phyloP scores from a whole-genome alignment of 2,797 vertebrate genomes.

The Rhadinocentrus ornatus region DNA sequence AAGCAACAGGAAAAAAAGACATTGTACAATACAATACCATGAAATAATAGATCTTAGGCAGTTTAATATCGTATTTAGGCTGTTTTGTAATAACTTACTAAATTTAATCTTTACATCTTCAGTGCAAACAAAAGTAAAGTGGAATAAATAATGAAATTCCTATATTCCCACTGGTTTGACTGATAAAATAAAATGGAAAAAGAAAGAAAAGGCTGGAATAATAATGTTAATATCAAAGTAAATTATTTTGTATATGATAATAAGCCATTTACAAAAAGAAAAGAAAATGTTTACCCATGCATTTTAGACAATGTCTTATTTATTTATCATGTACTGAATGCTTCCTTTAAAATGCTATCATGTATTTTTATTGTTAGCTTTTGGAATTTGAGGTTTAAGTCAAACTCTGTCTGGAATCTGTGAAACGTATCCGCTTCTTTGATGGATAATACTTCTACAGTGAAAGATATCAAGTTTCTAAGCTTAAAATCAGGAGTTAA shows the following conservation, averaged over 20 bases:
- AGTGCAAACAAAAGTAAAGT: too few species aligned
- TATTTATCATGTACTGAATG: slow-evolving; percentile 1
- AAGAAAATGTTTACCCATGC: too few species aligned
- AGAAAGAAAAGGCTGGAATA: not conserved
- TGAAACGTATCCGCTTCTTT: not conserved
- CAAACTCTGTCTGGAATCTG: too few species aligned
- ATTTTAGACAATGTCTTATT: not conserved
- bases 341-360: not conserved
- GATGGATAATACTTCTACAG: not conserved
- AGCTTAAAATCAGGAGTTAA: not conserved
- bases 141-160: not conserved
- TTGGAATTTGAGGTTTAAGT: too few species aligned
- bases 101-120: too few species aligned
- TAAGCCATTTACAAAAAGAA: too few species aligned
- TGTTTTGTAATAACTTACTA: too few species aligned
- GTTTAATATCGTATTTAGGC: not conserved
- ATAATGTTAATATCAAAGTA: too few species aligned
- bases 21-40: not conserved
- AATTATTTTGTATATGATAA: too few species aligned
- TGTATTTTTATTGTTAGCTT: slow-evolving; percentile 5
- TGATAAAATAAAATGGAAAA: not conserved
- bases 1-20: not conserved
- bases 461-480: not conserved
- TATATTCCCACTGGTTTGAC: too few species aligned
- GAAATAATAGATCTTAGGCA: not conserved